These are phyloP conservation scores for Eptesicus fuscus DNA, from an alignment of 2,113 vertebrate species.

Conservation along the genomic window DNA sequence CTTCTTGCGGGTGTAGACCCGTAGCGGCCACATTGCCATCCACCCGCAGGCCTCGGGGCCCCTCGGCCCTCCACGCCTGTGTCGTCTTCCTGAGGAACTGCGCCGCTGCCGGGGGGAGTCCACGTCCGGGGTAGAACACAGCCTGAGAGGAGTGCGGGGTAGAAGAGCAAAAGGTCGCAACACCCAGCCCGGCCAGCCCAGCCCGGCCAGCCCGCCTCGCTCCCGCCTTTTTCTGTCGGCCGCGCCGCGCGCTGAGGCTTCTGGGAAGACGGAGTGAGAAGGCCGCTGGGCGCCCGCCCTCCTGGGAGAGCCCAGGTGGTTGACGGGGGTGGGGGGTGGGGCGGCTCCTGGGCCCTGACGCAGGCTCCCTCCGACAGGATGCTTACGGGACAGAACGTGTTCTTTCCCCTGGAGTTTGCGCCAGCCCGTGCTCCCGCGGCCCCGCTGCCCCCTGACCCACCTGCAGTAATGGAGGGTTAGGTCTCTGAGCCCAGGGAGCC, in stretches of 20 bases:
- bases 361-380: too few relatives aligned
- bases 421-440: background rate
- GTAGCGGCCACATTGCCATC: constrained; percentile 29
- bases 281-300: background rate
- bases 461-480: background rate
- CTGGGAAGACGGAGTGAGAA: background rate
- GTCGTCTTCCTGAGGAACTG: background rate
- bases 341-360: fast-evolving
- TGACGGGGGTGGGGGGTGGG: background rate
- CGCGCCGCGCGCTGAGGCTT: background rate
- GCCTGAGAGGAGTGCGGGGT: fast-evolving
- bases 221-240: background rate
- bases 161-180: fast-evolving
- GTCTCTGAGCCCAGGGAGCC: background rate
- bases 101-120: too few relatives aligned
- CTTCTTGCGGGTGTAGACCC: constrained; percentile 38
- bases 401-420: background rate
- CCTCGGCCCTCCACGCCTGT: background rate
- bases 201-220: fast-evolving
- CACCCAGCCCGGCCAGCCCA: fast-evolving
- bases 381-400: too few relatives aligned
- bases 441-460: background rate
- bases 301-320: fast-evolving
- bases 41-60: background rate
- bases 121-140: fast-evolving